phyloP scores from a whole-genome alignment of 2,888 invertebrate genomes.

The Dromius quadrimaculatus region DNA sequence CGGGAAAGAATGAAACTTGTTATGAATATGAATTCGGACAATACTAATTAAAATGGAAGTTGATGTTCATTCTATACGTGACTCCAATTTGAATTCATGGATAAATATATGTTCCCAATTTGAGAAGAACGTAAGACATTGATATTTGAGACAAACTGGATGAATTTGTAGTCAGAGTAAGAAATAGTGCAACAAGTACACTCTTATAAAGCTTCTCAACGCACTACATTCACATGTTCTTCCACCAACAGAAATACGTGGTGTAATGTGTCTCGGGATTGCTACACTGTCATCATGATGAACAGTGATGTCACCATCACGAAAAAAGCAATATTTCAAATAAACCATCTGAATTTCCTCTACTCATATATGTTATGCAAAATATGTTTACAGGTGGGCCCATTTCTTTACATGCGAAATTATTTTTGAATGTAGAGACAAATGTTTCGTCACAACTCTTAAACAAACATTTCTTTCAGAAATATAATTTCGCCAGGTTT shows the following conservation, averaged over 20 bases:
- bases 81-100: slow-evolving; percentile 5
- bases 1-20: slow-evolving; percentile 27
- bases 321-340: slow-evolving; percentile 57
- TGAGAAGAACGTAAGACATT: too few species aligned
- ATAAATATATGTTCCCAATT: too few species aligned
- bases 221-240: slow-evolving; percentile 54
- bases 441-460: too few species aligned
- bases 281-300: slow-evolving; percentile 57
- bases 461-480: too few species aligned
- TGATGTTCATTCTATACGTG: slow-evolving; percentile 6
- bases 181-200: not conserved
- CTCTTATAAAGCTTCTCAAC: not conserved
- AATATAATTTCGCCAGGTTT: too few species aligned
- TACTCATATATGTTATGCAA: slow-evolving; percentile 2
- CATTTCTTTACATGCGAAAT: slow-evolving; percentile 2
- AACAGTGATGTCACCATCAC: slow-evolving; percentile 57
- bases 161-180: not conserved
- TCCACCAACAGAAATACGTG: slow-evolving; percentile 55
- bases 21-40: slow-evolving; percentile 35
- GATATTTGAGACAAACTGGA: too few species aligned
- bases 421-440: too few species aligned
- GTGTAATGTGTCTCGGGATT: slow-evolving; percentile 56
- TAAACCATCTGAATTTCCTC: slow-evolving; percentile 52
- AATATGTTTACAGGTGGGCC: slow-evolving; percentile 18
- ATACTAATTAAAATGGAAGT: slow-evolving; percentile 29